A percentile compares a stretch with the other conserved stretches of the same genome.
Evolutionary conservation across 2,888 invertebrate genomes (phyloP).

Genomic region (Lochmaea capreae): DNA sequence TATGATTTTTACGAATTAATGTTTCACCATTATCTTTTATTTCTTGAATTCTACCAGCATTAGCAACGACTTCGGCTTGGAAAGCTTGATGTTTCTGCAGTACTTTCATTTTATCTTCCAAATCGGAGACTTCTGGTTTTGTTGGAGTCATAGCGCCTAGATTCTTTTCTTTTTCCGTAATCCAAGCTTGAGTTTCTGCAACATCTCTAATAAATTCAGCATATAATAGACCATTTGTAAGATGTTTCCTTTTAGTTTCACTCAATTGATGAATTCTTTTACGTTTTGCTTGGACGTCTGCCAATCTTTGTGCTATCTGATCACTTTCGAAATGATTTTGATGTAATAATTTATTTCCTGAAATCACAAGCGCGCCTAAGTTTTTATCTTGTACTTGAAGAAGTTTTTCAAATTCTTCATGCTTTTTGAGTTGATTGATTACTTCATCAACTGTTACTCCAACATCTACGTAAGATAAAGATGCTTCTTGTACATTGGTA

Average conservation of each 20-base stretch:
- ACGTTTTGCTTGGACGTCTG: slow-evolving; percentile 80
- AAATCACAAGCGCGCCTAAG: slow-evolving; percentile 81
- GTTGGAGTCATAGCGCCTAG: slow-evolving; percentile 84
- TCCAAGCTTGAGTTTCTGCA: slow-evolving; percentile 91
- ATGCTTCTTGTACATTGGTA: slow-evolving; percentile 88
- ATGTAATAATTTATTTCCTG: slow-evolving; percentile 86
- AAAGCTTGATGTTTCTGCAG: slow-evolving; percentile 95
- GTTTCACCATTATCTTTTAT: slow-evolving; percentile 80
- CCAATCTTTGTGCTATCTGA: slow-evolving; percentile 80
- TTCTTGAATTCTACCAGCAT: slow-evolving; percentile 86
- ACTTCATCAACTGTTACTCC: slow-evolving; percentile 90
- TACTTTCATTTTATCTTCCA: slow-evolving; percentile 96
- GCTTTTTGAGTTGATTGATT: slow-evolving; percentile 88
- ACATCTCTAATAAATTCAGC: slow-evolving; percentile 94
- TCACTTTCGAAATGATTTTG: slow-evolving; percentile 93
- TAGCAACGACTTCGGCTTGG: slow-evolving; percentile 90
- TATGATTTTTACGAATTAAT: slow-evolving; percentile 78
- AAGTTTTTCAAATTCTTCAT: slow-evolving; percentile 94
- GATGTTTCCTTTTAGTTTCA: slow-evolving; percentile 72
- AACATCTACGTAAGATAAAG: slow-evolving; percentile 75
- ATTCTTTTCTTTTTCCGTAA: slow-evolving; percentile 90
- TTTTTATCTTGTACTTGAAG: slow-evolving; percentile 91
- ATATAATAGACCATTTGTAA: slow-evolving; percentile 85
- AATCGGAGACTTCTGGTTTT: slow-evolving; percentile 74
- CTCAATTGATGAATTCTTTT: slow-evolving; percentile 77